Evolutionary conservation across 2,888 invertebrate genomes (phyloP), one percentile per base, ranked within the genome.

Genomic region (Onthophagus sagittarius): DNA sequence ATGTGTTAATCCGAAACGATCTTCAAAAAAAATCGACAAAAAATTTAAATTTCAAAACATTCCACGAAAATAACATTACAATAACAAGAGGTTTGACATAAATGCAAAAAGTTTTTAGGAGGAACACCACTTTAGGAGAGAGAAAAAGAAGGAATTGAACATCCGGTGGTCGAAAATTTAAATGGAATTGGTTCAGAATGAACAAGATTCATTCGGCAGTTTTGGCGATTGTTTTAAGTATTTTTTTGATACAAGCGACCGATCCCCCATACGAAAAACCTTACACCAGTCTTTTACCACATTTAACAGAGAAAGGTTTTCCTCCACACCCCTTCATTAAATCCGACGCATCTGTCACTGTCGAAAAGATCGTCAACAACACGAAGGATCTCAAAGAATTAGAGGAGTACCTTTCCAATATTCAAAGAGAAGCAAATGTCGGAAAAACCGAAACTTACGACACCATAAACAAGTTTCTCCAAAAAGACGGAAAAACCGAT

Each of bases 181-280:
- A 80, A 81, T 81, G 81, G 80, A 79, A 80, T 77, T 77, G 71
- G 76, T 76, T 74, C 79, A 83, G 79, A 79, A 85, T 86, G 85
- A 85, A 83, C 82, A 83, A 81, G 79, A 82, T 86, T 81, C 85
- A 85, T 77, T 84, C 85, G 72, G 81, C 82, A 75, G 77, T 86
- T 74, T 77, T 86, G 76, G 84, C 85, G 33, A 79, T 85, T 76
- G 82, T 86, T 71, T 80, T 84, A 79, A 82, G 85, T 75, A 82
- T 86, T 71, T 84, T 86, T 75, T 78, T 86, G 73, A 85, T 85
- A 70, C 85, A 84, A 80, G 86, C 86, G 63, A 81, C 83, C 31
- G 85, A 85, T 79, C 85, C 85, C 32, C 84, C 85, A 2, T 81
- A 77, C 70, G 82, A 82, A 72, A 81, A 79, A 73, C 75, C 76